phyloP scores from a whole-genome alignment of 2,113 vertebrate species.

The Dipodomys ordii region DNA sequence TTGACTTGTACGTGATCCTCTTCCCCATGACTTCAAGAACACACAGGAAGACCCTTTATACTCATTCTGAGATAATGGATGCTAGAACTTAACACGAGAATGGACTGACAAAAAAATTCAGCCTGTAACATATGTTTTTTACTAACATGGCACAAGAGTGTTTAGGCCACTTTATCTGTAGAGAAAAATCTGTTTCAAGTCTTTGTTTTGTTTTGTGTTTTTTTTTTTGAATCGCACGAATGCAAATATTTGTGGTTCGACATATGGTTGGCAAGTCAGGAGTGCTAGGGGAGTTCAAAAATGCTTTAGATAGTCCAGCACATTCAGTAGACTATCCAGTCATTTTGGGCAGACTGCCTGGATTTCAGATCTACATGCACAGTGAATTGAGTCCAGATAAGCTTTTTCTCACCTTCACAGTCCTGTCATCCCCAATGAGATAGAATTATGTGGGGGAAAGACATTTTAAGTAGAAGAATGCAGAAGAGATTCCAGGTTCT shows the following conservation, averaged over 20 bases:
- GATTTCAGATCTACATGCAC: constrained; percentile 13
- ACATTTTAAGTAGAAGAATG: neutral
- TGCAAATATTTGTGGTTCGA: constrained; percentile 60
- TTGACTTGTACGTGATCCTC: neutral
- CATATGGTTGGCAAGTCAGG: constrained; percentile 47
- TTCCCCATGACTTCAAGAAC: neutral
- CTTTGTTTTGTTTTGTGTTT: neutral
- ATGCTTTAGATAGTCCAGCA: constrained; percentile 1
- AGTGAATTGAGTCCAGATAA: constrained; percentile 10
- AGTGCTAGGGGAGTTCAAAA: constrained; percentile 28
- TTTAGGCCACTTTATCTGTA: constrained; percentile 7
- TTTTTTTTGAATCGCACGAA: constrained; percentile 26
- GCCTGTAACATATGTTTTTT: neutral
- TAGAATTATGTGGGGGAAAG: constrained; percentile 1
- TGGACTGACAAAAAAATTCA: neutral
- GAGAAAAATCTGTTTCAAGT: constrained; percentile 49
- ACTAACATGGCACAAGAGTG: constrained; percentile 7
- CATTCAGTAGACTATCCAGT: constrained; percentile 49
- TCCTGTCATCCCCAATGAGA: neutral
- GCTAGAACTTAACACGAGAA: neutral
- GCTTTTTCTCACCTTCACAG: neutral
- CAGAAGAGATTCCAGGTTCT: neutral
- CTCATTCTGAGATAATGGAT: neutral
- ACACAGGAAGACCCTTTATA: neutral
- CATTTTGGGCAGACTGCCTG: constrained; percentile 7